Base-by-base conservation (phyloP, 1,140 invertebrate species). In the Aphis gossypii region DNA sequence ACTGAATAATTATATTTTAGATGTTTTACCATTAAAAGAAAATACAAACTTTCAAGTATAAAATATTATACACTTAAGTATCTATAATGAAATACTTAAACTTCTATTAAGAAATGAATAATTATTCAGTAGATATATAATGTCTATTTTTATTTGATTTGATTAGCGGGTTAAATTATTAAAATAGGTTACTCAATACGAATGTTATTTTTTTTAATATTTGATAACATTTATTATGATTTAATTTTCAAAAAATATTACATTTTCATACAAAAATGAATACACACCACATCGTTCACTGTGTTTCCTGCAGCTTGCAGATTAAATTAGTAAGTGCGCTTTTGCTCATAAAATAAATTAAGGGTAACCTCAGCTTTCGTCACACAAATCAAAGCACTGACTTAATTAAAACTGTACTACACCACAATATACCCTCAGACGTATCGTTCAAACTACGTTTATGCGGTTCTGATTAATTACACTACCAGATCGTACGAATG, bases 311-410 rank as follows among this genome's bases (percentile, higher is more conserved):
- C 14, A 76, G 14, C 60, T 76, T 76, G 60, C 30, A n/a, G n/a
- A 76, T 76, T 76, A 76, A n/a, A 76, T 76, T 76, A 76, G 30
- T 76, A 35, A n/a, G n/a, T 76, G 60, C 30, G 60, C 60, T 76
- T n/a, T 76, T 30, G 60, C 14, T 76, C 60, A 76, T 76, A 76
- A n/a, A 76, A 76, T n/a, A 76, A 76, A 76, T 76, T 76, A 76
- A 76, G 14, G 60, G 60, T 76, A 18, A 35, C n/a, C 30, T 14
- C 30, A 14, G 14, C 14, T n/a, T 76, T 20, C 4, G 60, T 76
- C 60, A 35, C 60, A 68, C 60, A n/a, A 76, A n/a, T 76, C 60
- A 76, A 76, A 76, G 60, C 30, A 76, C 60, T 76, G n/a, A 76
- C 60, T 76, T 76, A 76, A 76, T 76, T 76, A 76, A 76, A 76